Base-by-base conservation (phyloP, 2,113 vertebrate genomes). In the Seriola quinqueradiata region DNA sequence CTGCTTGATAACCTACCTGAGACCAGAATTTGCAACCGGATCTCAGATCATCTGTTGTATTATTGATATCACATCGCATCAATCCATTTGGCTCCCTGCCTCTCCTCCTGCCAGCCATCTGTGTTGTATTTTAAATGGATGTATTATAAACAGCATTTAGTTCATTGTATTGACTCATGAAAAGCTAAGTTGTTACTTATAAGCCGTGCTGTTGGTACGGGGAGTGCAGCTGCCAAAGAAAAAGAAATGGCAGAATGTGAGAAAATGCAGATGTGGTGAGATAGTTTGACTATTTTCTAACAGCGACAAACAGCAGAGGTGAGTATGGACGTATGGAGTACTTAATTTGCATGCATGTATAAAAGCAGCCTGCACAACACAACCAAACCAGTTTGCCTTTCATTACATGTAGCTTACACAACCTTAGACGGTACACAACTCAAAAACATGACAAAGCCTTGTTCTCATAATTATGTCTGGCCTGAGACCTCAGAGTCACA, bases 21-120 rank as follows among this genome's bases (percentile, higher is more conserved):
- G 69, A 70, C 11, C 54, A 75, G 68, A 64, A 50, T 70, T 70
- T 6, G 5, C 50, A 68, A 10, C 46, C 21, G 4, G 44, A 59
- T 42, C 60, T 34, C 5, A 75, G 69, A 65, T 72, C 70, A 68
- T 60, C 78, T 72, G 42, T 19, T 79, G 25, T 42, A 59, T 54
- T 84, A 71, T 78, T 85, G 57, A 82, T 57, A 44, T 80, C 40
- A 38, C 55, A 80, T 71, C 50, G 42, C 55, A 80, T 75, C 50
- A 54, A 70, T 77, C 68, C 21, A 70, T 77, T 70, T 77, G n/a
- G 32, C 71, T 60, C n/a, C 40, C 6, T 8, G 58, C 32, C 44
- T 58, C 52, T 61, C 66, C 21, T 64, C n/a, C 61, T 69, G 23
- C 42, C 50, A 5, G 21, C 50, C 32, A 50, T 16, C 34, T 44